phyloP scores from a whole-genome alignment of 1,140 invertebrate species.

The Spodoptera litura region DNA sequence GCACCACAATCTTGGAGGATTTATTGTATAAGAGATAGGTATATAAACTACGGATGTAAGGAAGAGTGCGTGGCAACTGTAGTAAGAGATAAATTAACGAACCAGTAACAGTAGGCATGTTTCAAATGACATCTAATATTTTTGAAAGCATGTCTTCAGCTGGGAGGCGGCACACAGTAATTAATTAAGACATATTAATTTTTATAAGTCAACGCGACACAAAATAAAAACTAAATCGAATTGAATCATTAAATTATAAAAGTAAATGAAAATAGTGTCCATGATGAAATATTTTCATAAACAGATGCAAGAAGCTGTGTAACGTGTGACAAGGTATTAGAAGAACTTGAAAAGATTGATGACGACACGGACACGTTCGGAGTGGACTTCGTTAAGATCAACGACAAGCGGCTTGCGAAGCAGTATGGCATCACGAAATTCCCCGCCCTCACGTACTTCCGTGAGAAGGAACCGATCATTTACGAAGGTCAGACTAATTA shows the following conservation, averaged over 20 bases:
- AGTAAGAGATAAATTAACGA: no score
- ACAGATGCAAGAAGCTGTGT: slow-evolving; percentile 95
- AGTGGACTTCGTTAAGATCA: slow-evolving; percentile 97
- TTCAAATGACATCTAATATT: not conserved
- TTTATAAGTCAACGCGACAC: not conserved
- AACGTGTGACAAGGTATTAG: slow-evolving; percentile 96
- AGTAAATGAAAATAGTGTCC: not conserved
- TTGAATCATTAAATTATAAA: not conserved
- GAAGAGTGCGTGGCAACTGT: no score
- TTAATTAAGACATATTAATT: not conserved
- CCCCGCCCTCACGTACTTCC: slow-evolving; percentile 97
- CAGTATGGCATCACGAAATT: slow-evolving; percentile 97
- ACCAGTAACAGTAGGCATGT: not conserved
- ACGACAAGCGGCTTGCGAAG: slow-evolving; percentile 97
- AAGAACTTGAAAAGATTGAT: slow-evolving; percentile 97
- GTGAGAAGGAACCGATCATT: slow-evolving; percentile 96
- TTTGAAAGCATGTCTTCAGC: not conserved
- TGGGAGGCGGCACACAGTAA: not conserved
- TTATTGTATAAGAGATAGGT: no score
- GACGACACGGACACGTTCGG: slow-evolving; percentile 97
- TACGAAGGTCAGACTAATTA: slow-evolving; percentile 91
- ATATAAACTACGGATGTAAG: no score
- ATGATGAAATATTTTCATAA: slow-evolving; percentile 8
- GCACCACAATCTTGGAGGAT: no score
- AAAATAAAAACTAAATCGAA: not conserved